Evolutionary conservation across 2,113 vertebrate genomes (phyloP).

Genomic region (Sterna hirundo): DNA sequence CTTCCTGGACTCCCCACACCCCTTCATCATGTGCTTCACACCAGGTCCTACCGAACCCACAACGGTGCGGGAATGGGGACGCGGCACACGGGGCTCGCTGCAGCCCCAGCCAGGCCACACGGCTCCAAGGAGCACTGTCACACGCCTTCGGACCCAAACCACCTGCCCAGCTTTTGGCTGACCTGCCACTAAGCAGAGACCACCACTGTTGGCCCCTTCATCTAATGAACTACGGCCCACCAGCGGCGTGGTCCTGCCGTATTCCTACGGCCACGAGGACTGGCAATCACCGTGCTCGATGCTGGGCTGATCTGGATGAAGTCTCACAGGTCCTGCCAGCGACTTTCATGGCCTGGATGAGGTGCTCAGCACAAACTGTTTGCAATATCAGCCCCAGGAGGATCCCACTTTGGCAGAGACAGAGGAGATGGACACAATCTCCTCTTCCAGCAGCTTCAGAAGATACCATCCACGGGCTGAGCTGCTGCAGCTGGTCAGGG

Average conservation of each 20-base stretch:
- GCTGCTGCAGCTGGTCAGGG: background rate
- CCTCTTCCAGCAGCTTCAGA: background rate
- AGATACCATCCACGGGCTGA: background rate
- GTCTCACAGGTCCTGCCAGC: background rate
- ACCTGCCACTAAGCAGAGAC: background rate
- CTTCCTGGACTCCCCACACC: background rate
- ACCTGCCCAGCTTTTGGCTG: background rate
- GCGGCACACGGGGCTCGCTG: background rate
- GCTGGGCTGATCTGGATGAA: background rate
- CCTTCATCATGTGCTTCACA: background rate
- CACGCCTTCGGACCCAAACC: background rate
- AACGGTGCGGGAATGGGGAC: rapidly evolving
- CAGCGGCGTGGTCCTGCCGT: background rate
- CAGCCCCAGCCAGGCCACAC: background rate
- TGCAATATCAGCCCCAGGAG: background rate
- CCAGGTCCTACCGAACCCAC: background rate
- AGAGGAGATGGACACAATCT: background rate
- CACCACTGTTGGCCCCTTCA: background rate
- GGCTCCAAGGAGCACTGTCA: rapidly evolving
- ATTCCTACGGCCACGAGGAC: background rate
- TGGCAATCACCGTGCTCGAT: rapidly evolving
- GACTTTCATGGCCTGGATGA: background rate
- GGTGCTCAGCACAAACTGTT: background rate
- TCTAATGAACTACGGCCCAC: background rate
- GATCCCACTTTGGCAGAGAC: background rate